These are phyloP conservation scores for Corydoras maculifer DNA, from an alignment of 2,113 vertebrate species.

Conservation along the genomic window DNA sequence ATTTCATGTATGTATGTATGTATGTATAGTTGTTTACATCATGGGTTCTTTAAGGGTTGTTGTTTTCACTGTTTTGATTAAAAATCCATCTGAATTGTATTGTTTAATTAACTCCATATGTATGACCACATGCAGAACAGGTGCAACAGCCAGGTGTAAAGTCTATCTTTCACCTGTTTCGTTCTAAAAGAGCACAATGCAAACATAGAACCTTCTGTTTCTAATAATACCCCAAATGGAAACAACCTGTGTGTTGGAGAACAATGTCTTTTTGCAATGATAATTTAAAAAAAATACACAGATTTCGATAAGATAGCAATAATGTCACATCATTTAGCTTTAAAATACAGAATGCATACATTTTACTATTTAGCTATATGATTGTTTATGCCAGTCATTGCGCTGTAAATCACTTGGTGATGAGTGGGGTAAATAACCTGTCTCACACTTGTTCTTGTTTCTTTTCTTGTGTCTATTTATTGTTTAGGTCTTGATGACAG, in stretches of 20 bases:
- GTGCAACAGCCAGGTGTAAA: slow-evolving; percentile 45
- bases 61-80: too few species aligned
- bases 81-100: slow-evolving; percentile 6
- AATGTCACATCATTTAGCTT: too few species aligned
- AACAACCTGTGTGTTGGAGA: background rate
- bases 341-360: too few species aligned
- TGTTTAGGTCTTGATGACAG: slow-evolving; percentile 85
- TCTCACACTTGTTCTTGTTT: background rate
- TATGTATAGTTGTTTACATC: too few species aligned
- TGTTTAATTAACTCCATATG: slow-evolving; percentile 56
- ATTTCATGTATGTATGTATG: too few species aligned
- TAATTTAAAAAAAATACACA: too few species aligned
- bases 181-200: slow-evolving; percentile 7
- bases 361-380: too few species aligned
- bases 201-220: slow-evolving; percentile 4
- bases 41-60: too few species aligned
- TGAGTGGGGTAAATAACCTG: background rate
- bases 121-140: slow-evolving; percentile 12
- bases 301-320: too few species aligned
- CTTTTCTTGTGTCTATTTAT: background rate
- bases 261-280: background rate
- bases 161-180: slow-evolving; percentile 57
- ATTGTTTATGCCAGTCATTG: too few species aligned
- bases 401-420: background rate
- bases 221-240: background rate